Conservation (phyloP, 2,797 vertebrate species). For the Parauchenoglanis ngamensis region DNA sequence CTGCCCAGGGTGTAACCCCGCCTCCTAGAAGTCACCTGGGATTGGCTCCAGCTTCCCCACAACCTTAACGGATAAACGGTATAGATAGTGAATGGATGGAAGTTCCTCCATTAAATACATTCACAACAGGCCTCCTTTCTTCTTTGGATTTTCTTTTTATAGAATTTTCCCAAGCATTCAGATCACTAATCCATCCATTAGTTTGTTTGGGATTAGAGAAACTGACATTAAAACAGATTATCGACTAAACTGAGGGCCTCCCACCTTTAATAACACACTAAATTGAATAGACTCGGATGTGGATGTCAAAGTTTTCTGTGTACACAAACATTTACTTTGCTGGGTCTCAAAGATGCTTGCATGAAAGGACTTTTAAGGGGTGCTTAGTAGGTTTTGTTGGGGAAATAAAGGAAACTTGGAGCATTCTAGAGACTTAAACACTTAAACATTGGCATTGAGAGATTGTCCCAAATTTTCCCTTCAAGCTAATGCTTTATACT, state of each 20-base stretch:
- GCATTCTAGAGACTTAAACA: background rate
- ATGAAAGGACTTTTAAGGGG: background rate
- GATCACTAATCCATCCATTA: constrained; percentile 19
- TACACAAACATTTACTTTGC: background rate
- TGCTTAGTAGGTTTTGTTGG: background rate
- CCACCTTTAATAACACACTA: constrained; percentile 26
- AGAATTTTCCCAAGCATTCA: constrained; percentile 13
- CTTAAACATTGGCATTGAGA: background rate
- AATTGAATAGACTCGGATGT: background rate
- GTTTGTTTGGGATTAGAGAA: constrained; percentile 27
- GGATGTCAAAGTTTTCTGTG: background rate
- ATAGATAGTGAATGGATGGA: no score
- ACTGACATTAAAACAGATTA: constrained; percentile 34
- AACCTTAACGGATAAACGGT: no score
- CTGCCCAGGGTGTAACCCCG: no score
- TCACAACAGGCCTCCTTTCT: background rate
- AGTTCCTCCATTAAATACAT: background rate
- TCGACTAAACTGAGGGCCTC: background rate
- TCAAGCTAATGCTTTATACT: background rate
- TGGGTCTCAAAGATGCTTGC: background rate
- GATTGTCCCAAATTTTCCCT: background rate
- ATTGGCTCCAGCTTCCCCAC: no score
- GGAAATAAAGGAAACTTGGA: background rate
- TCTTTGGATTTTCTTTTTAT: constrained; percentile 4
- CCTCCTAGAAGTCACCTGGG: no score